These are phyloP conservation scores for Synanthedon formicaeformis DNA, from an alignment of 2,888 invertebrate species.

Conservation along the genomic window DNA sequence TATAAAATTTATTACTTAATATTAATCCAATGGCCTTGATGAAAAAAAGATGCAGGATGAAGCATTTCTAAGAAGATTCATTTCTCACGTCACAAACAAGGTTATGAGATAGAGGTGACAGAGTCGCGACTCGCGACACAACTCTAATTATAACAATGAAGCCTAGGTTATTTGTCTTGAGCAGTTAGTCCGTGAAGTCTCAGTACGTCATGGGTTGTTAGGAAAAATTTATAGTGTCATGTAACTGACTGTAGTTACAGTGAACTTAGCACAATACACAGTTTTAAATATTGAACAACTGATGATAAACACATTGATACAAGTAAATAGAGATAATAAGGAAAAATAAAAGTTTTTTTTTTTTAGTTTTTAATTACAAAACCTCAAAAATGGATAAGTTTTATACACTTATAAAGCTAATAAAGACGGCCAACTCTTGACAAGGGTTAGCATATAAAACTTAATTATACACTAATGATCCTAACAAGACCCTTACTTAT, in stretches of 20 bases:
- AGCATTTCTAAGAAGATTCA: not conserved
- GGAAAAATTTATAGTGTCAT: not conserved
- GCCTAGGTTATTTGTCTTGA: not conserved
- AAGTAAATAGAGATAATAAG: no score
- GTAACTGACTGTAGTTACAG: no score
- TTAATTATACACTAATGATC: slow-evolving; percentile 15
- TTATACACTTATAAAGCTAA: no score
- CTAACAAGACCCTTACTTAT: slow-evolving; percentile 10
- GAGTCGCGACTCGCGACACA: slow-evolving; percentile 10
- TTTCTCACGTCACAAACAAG: not conserved
- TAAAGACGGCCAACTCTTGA: slow-evolving; percentile 1
- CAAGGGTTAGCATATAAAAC: slow-evolving; percentile 16
- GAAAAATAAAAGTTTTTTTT: no score
- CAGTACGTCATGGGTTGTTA: not conserved
- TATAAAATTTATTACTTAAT: no score
- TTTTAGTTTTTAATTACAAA: no score
- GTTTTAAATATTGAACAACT: no score
- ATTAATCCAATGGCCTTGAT: no score
- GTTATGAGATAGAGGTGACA: slow-evolving; percentile 18
- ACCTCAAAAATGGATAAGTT: no score
- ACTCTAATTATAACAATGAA: slow-evolving; percentile 21
- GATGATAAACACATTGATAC: no score
- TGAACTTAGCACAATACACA: no score
- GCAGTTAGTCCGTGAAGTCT: not conserved
- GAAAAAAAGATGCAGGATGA: no score